These are phyloP conservation scores for Andrena camellia DNA, from an alignment of 2,888 invertebrate genomes.

Conservation along the genomic window DNA sequence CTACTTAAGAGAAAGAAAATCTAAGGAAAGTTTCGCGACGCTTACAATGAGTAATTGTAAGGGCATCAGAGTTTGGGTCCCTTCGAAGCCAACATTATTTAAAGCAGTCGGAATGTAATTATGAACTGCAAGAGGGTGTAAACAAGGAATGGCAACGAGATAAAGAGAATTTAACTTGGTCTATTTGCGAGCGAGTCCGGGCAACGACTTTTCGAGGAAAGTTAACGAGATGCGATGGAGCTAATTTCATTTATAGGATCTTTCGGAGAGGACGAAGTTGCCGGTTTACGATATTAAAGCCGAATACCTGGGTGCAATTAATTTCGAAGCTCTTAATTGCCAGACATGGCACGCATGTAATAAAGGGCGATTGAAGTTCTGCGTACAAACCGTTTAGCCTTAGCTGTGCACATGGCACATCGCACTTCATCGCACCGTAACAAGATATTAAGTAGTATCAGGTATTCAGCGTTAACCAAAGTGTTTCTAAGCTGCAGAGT, in stretches of 20 bases:
- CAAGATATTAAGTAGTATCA: constrained; percentile 57
- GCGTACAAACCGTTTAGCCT: constrained; percentile 12
- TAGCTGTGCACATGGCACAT: constrained; percentile 13
- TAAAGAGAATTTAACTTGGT: background rate
- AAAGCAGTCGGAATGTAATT: background rate
- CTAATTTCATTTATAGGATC: constrained; percentile 16
- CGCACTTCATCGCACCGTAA: constrained; percentile 35
- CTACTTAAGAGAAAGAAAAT: constrained; percentile 12
- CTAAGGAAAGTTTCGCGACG: constrained; percentile 10
- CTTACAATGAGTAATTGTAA: constrained; percentile 15
- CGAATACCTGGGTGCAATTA: constrained; percentile 22
- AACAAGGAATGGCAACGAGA: background rate
- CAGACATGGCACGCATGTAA: constrained; percentile 8
- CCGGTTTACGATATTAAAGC: constrained; percentile 23
- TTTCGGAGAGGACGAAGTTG: background rate
- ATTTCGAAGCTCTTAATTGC: constrained; percentile 39
- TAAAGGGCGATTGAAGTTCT: constrained; percentile 37
- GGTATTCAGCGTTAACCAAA: constrained; percentile 42
- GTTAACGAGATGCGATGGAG: background rate
- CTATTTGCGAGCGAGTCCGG: background rate
- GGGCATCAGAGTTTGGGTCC: background rate
- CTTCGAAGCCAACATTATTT: background rate
- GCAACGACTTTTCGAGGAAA: background rate
- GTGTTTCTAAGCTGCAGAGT: constrained; percentile 55
- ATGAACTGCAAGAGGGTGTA: background rate